phyloP scores from a whole-genome alignment of 2,113 vertebrate genomes.

The Vanacampus margaritifer region DNA sequence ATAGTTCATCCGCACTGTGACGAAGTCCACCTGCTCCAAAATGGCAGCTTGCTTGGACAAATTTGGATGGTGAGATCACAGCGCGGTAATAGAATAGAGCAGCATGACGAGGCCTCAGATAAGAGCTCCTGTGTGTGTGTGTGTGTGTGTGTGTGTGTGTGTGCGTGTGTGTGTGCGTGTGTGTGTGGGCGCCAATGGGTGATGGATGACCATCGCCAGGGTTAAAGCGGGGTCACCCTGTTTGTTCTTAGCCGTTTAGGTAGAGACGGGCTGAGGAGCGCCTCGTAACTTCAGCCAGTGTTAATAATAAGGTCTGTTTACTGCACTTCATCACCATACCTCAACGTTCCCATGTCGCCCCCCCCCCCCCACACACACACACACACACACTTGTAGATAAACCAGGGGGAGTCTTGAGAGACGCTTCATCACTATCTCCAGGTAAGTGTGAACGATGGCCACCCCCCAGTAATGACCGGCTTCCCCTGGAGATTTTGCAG shows the following conservation, averaged over 20 bases:
- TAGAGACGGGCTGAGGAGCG: not conserved
- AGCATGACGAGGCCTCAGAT: not conserved
- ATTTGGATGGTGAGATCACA: not conserved
- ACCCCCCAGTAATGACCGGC: not conserved
- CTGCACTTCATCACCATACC: conserved; percentile 9
- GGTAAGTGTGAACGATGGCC: conserved; percentile 8
- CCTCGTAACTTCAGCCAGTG: not conserved
- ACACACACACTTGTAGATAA: not conserved
- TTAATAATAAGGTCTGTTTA: conserved; percentile 10
- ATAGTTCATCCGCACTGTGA: too few relatives aligned
- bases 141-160: not conserved
- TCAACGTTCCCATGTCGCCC: not conserved
- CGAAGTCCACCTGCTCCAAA: not conserved
- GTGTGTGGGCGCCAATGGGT: not conserved
- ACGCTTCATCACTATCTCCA: conserved; percentile 9
- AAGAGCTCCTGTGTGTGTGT: not conserved
- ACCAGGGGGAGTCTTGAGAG: not conserved
- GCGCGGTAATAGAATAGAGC: not conserved
- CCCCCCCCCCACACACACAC: not conserved
- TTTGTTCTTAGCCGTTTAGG: conserved; percentile 7
- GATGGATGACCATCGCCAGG: conserved; percentile 2
- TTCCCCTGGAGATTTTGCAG: not conserved
- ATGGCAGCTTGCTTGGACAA: not conserved
- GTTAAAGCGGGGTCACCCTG: conserved; percentile 3
- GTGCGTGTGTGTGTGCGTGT: not conserved